Conservation (phyloP, 2,888 invertebrate genomes). For the Entomobrya proxima region DNA sequence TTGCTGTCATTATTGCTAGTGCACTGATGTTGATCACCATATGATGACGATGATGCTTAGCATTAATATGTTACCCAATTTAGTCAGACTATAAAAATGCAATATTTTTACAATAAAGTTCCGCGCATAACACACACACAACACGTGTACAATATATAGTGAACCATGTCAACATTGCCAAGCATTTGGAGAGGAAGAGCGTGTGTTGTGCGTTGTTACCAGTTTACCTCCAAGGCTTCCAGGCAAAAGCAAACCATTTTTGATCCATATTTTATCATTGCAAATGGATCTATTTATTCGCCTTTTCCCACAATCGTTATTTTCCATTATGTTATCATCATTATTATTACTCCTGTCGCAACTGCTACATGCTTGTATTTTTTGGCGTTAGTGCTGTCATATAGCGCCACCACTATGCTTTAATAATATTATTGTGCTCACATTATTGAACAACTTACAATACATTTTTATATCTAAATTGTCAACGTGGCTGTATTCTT, state of each 20-base stretch:
- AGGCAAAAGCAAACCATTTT: background rate
- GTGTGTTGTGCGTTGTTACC: background rate
- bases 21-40: too few species aligned
- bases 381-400: background rate
- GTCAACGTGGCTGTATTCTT: background rate
- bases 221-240: background rate
- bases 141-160: too few species aligned
- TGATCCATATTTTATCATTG: slow-evolving; percentile 51
- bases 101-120: too few species aligned
- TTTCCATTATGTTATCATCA: slow-evolving; percentile 25
- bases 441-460: background rate
- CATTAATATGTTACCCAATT: too few species aligned
- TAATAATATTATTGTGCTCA: background rate
- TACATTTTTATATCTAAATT: slow-evolving; percentile 7
- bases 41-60: too few species aligned
- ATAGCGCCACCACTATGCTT: background rate
- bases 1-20: too few species aligned
- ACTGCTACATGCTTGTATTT: background rate
- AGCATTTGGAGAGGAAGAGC: too few species aligned
- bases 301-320: slow-evolving; percentile 28
- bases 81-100: too few species aligned
- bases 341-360: background rate
- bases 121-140: too few species aligned
- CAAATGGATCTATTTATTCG: slow-evolving; percentile 44
- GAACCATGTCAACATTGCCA: too few species aligned